phyloP scores from a whole-genome alignment of 1,140 invertebrate species.

The Apolygus lucorum region DNA sequence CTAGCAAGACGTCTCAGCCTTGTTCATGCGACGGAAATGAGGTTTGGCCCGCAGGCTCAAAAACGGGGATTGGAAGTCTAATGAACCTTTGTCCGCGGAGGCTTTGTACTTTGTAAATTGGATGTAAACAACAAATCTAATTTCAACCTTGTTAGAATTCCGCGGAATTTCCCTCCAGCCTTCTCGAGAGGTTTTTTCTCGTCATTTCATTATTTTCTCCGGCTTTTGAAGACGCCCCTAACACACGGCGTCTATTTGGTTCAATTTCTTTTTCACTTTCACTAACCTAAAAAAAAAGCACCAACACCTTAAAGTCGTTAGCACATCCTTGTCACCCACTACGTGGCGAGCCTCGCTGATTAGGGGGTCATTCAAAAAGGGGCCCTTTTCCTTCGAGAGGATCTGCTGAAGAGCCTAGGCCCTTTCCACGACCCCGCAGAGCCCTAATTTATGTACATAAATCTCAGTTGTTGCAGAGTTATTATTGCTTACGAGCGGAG shows the following conservation, averaged over 20 bases:
- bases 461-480: constrained; percentile 8
- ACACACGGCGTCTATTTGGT: neutral
- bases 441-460: constrained; percentile 11
- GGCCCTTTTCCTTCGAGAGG: neutral
- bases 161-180: neutral
- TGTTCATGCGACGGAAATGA: constrained; percentile 9
- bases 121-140: constrained; percentile 17
- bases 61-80: constrained; percentile 3
- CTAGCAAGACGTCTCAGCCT: too few species aligned
- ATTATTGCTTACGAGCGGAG: constrained; percentile 9
- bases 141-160: constrained; percentile 15
- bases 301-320: neutral
- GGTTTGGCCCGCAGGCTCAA: neutral
- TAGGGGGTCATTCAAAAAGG: constrained; percentile 3
- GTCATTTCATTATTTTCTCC: neutral
- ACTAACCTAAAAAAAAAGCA: too few species aligned
- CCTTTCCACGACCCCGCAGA: neutral
- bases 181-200: too few species aligned
- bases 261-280: neutral
- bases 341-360: neutral
- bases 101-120: neutral
- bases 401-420: neutral
- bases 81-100: constrained; percentile 3
- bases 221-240: neutral
- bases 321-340: neutral